Evolutionary conservation across 2,797 vertebrate genomes (phyloP).

Genomic region (Rhinatrema bivittatum): DNA sequence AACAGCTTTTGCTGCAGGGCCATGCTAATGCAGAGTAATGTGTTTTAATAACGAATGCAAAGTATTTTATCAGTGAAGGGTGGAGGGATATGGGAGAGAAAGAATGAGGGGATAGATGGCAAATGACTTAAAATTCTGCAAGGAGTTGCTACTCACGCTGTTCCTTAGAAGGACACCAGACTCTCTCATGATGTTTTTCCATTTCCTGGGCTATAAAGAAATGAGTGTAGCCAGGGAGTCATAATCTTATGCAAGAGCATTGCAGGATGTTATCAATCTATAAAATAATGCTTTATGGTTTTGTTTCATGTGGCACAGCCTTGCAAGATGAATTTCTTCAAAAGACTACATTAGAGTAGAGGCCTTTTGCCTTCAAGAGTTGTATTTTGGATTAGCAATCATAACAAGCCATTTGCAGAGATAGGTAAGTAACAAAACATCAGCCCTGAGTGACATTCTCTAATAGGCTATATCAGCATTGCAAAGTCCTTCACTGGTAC

Average conservation of each 20-base stretch:
- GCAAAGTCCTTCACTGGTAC: background rate
- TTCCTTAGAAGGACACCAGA: slow-evolving; percentile 25
- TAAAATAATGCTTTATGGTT: slow-evolving; percentile 20
- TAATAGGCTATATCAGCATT: no score
- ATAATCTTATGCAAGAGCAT: slow-evolving; percentile 21
- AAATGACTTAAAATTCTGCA: slow-evolving; percentile 25
- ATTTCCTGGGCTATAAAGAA: slow-evolving; percentile 29
- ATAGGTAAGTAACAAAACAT: background rate
- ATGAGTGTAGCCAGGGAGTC: slow-evolving; percentile 29
- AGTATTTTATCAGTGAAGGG: slow-evolving; percentile 29
- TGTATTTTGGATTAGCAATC: slow-evolving; percentile 5
- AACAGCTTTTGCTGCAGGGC: slow-evolving; percentile 34
- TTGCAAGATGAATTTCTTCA: slow-evolving; percentile 15
- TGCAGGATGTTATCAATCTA: slow-evolving; percentile 17
- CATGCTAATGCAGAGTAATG: slow-evolving; percentile 31
- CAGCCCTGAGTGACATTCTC: no score
- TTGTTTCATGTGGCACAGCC: background rate
- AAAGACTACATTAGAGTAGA: background rate
- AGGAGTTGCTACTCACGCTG: slow-evolving; percentile 24
- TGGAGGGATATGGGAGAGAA: slow-evolving; percentile 14
- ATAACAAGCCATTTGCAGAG: background rate
- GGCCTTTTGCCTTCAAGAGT: slow-evolving; percentile 4
- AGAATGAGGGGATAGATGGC: slow-evolving; percentile 13
- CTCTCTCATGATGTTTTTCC: slow-evolving; percentile 24
- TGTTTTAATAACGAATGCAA: slow-evolving; percentile 37